phyloP scores from a whole-genome alignment of 2,888 invertebrate species.

The Synergus gifuensis region DNA sequence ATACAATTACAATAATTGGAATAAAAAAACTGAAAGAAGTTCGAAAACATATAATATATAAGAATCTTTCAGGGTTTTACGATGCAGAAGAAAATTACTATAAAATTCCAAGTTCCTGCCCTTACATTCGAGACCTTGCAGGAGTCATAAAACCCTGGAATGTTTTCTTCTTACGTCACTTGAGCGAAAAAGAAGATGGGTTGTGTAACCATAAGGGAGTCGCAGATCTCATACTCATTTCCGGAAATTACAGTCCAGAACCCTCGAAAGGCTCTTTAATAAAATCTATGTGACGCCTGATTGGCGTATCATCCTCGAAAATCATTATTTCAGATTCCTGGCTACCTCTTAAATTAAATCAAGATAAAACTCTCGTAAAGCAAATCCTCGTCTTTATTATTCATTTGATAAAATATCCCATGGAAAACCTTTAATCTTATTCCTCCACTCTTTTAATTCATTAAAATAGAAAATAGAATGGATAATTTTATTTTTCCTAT shows the following conservation, averaged over 20 bases:
- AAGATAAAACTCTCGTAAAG: neutral
- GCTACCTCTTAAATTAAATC: neutral
- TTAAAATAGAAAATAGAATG: too few species aligned
- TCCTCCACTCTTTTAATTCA: neutral
- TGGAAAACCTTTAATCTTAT: neutral
- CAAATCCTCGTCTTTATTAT: neutral
- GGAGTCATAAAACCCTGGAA: conserved; percentile 6
- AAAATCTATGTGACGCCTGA: neutral
- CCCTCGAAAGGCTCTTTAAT: neutral
- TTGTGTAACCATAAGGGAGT: conserved; percentile 10
- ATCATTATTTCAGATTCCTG: neutral
- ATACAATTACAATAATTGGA: too few species aligned
- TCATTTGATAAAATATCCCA: neutral
- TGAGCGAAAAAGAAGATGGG: neutral
- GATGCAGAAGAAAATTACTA: conserved; percentile 13
- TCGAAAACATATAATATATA: neutral
- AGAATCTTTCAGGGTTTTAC: neutral
- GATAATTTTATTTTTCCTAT: too few species aligned
- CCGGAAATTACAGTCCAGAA: neutral
- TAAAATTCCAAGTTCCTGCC: conserved; percentile 17
- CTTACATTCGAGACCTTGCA: conserved; percentile 19
- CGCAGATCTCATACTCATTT: neutral
- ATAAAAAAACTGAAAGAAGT: too few species aligned
- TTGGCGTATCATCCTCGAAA: neutral
- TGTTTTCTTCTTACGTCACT: neutral